phyloP scores from a whole-genome alignment of 2,888 invertebrate genomes.

The Drosophila macrospina region DNA sequence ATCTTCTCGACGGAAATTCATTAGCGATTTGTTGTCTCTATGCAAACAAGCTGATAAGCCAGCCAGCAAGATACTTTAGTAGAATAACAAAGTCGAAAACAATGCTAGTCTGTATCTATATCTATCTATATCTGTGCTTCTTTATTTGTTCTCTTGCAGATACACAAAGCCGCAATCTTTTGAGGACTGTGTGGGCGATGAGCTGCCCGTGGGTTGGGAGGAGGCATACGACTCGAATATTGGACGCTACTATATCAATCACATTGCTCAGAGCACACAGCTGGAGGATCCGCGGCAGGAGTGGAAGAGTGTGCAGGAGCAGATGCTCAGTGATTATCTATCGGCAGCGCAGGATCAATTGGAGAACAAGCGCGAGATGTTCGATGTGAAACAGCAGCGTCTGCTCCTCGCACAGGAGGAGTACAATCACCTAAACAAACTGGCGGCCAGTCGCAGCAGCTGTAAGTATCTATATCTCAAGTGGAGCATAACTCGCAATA shows the following conservation, averaged over 20 bases:
- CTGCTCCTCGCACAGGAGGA: slow-evolving; percentile 97
- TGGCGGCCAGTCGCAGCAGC: slow-evolving; percentile 95
- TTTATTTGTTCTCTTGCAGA: slow-evolving; percentile 87
- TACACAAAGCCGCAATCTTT: slow-evolving; percentile 98
- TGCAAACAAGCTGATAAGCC: slow-evolving; percentile 60
- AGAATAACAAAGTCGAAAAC: not conserved
- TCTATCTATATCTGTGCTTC: slow-evolving; percentile 5
- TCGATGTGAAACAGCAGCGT: slow-evolving; percentile 97
- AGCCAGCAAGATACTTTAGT: slow-evolving; percentile 25
- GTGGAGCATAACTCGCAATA: not conserved
- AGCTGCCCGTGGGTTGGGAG: slow-evolving; percentile 98
- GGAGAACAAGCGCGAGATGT: slow-evolving; percentile 98
- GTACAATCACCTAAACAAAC: slow-evolving; percentile 95
- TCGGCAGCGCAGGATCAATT: slow-evolving; percentile 97
- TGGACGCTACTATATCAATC: slow-evolving; percentile 98
- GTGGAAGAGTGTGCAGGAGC: slow-evolving; percentile 98
- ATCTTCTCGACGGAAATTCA: slow-evolving; percentile 72
- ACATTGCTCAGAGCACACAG: slow-evolving; percentile 97
- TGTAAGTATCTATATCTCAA: slow-evolving; percentile 88
- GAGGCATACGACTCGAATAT: slow-evolving; percentile 97
- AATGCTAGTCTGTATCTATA: slow-evolving; percentile 24
- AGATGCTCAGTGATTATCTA: slow-evolving; percentile 98
- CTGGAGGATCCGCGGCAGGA: slow-evolving; percentile 98
- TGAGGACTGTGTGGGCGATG: slow-evolving; percentile 99
- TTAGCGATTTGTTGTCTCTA: slow-evolving; percentile 66